Evolutionary conservation across 2,797 vertebrate genomes (phyloP), one percentile per base, ranked within the genome.

Genomic region (Smutsia gigantea): DNA sequence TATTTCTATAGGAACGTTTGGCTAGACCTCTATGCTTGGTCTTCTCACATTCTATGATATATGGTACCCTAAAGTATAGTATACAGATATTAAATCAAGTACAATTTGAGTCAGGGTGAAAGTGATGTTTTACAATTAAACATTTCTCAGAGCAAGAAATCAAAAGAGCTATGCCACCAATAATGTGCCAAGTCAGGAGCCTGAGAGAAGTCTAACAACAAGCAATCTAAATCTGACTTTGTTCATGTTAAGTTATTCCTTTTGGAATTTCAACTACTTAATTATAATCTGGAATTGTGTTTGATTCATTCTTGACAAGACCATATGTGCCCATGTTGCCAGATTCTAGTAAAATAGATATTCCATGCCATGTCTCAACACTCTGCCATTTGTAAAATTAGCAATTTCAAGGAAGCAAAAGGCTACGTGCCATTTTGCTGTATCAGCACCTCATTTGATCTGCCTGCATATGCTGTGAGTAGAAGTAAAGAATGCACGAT

Each of bases 381-480:
- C 87, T 72, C 82, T 96, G 90, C 97, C 97, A 98, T 97, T 98
- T 97, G 88, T 97, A 97, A 98, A 97, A 98, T 98, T 97, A 97
- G 96, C 95, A 96, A 91, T 97, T 98, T 96, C 97, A 90, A 95
- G 87, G 82, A 97, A 97, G 97, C 90, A 97, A 97, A 95, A 95
- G 96, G 95, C 96, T 97, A 97, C 93, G 95, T 96, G 95, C 94
- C 13, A 21, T 97, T 97, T 98, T 97, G 96, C 96, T 97, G 79
- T 88, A 95, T 97, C 96, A 97, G 96, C 95, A 96, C 93, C 96
- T 97, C 96, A 94, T 97, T 95, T 95, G 94, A 94, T 95, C 78
- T 90, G 83, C 95, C 88, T 84, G 82, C 88, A 92, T 95, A 95
- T 91, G 86, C 83, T 97, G 96, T 96, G 95, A 95, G 85, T 88